phyloP scores from a whole-genome alignment of 2,888 invertebrate genomes.

The Ceraclea dissimilis region DNA sequence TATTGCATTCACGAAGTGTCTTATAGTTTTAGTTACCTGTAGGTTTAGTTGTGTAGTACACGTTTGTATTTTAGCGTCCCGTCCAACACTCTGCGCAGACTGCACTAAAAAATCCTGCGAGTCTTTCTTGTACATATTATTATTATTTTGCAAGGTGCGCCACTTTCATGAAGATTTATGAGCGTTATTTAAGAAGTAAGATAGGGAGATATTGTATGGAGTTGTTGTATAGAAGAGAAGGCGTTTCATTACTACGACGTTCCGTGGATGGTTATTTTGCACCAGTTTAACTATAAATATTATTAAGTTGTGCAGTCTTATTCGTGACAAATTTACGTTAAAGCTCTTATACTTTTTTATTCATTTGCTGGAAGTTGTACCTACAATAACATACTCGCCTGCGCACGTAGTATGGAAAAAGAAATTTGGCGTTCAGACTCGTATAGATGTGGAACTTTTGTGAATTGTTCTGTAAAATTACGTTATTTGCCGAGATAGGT shows the following conservation, averaged over 20 bases:
- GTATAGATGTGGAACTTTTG: too few species aligned
- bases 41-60: too few species aligned
- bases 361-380: background rate
- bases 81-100: background rate
- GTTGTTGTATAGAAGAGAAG: background rate
- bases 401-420: too few species aligned
- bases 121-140: slow-evolving; percentile 4
- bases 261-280: background rate
- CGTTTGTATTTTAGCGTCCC: too few species aligned
- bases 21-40: too few species aligned
- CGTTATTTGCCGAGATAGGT: too few species aligned
- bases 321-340: background rate
- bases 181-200: background rate
- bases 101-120: slow-evolving; percentile 3
- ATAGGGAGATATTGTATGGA: background rate
- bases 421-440: too few species aligned
- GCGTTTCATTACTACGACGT: background rate
- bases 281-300: background rate
- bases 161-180: slow-evolving; percentile 2
- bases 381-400: too few species aligned
- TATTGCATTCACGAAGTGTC: too few species aligned
- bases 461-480: too few species aligned
- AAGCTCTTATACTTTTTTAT: background rate
- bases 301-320: slow-evolving; percentile 1
- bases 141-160: slow-evolving; percentile 1